Conservation (phyloP, 1,140 invertebrate genomes). For the Hirudo medicinalis region DNA sequence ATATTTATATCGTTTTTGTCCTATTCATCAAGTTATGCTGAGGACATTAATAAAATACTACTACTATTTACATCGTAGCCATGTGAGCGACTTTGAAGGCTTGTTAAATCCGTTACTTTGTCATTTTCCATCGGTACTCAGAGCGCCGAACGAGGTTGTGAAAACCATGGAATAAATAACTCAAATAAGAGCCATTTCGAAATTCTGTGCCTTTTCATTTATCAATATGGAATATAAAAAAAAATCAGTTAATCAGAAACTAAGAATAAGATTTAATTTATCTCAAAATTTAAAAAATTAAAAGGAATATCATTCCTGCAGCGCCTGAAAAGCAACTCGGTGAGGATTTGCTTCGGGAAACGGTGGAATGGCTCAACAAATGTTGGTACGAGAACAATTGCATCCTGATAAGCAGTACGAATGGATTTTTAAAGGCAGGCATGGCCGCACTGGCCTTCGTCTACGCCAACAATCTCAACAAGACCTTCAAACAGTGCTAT, state of each 20-base stretch:
- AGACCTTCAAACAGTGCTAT: background rate
- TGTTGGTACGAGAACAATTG: background rate
- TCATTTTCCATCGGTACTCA: too few relatives aligned
- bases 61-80: too few relatives aligned
- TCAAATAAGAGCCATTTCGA: background rate
- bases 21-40: too few relatives aligned
- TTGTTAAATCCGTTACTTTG: too few relatives aligned
- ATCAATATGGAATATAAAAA: too few relatives aligned
- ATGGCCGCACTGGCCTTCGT: background rate
- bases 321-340: background rate
- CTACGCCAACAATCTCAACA: background rate
- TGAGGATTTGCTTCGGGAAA: background rate
- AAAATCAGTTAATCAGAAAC: background rate
- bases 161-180: too few relatives aligned
- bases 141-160: too few relatives aligned
- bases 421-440: conserved; percentile 3
- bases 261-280: too few relatives aligned
- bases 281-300: background rate
- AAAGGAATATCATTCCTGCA: background rate
- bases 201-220: background rate
- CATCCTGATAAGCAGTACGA: background rate
- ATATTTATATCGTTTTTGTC: too few relatives aligned
- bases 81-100: too few relatives aligned
- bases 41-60: too few relatives aligned
- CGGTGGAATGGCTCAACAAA: background rate